Percentiles rank a stretch among this genome's conserved stretches.
phyloP scores from a whole-genome alignment of 1,140 invertebrate genomes.

The Epicauta chinensis region DNA sequence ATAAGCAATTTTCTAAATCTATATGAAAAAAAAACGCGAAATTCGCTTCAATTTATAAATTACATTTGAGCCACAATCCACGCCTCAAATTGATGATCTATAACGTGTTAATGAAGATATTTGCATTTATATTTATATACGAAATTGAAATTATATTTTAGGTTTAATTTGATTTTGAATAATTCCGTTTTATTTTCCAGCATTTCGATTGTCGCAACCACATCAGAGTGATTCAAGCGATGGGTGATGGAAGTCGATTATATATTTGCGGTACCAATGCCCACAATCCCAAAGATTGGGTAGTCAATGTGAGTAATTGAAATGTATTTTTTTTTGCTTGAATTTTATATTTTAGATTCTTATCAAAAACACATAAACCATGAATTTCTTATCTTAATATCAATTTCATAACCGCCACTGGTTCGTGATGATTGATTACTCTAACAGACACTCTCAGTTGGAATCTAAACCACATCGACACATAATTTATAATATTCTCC shows the following conservation, averaged over 20 bases:
- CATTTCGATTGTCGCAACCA: slow-evolving; percentile 81
- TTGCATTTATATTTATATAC: neutral
- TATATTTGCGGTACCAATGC: slow-evolving; percentile 84
- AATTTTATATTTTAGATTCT: too few relatives aligned
- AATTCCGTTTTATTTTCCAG: slow-evolving; percentile 47
- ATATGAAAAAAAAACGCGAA: too few relatives aligned
- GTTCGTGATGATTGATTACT: too few relatives aligned
- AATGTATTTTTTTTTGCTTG: too few relatives aligned
- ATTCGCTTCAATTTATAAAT: neutral
- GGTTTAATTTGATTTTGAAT: neutral
- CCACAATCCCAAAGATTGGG: slow-evolving; percentile 78
- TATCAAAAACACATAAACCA: too few relatives aligned
- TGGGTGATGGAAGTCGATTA: slow-evolving; percentile 67
- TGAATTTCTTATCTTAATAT: too few relatives aligned
- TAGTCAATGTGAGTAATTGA: slow-evolving; percentile 67
- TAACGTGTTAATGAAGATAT: neutral
- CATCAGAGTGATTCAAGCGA: slow-evolving; percentile 74
- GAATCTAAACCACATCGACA: too few relatives aligned
- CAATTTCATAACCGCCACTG: too few relatives aligned
- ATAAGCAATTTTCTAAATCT: too few relatives aligned
- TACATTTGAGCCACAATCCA: neutral
- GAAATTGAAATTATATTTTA: neutral
- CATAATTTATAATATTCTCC: too few relatives aligned
- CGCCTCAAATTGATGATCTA: neutral
- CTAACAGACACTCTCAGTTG: too few relatives aligned